Evolutionary conservation across 1,140 invertebrate species (phyloP), one percentile per base, ranked within the genome.

Genomic region (Drosophila ironensis): DNA sequence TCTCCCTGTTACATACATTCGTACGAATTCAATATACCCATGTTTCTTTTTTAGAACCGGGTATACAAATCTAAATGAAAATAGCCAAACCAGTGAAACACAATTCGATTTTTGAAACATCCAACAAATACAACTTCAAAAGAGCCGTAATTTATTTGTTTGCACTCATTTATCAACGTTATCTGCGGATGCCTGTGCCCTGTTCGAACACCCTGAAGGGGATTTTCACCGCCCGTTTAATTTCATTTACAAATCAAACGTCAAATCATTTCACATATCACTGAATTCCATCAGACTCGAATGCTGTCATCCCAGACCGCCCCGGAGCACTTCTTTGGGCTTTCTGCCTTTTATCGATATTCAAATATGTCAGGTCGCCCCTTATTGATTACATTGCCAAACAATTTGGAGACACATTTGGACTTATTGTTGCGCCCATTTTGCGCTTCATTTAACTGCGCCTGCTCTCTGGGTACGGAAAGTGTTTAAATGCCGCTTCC

Each of bases 201-300:
- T 19, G 16, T 9, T 17, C 12, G 22, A n/a, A n/a, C n/a, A n/a
- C n/a, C 11, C 40, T 22, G 20, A 8, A 5, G 12, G 30, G 40
- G 12, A 38, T 30, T 71, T 67, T n/a, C 37, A 30, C 16, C 59
- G 64, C 64, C 38, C 72, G 40, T 82, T 84, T 82, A 73, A 82
- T 82, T 82, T 82, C 53, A 82, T 82, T 77, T 71, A 73, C 70
- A 73, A 77, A 84, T 77, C 68, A 73, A 82, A 84, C 76, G 69
- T 61, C 69, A 82, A 82, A 78, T 73, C 69, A 68, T 61, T 82
- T 82, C 63, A 78, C 78, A 82, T 82, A 82, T 84, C 78, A 82
- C 52, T 82, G 78, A 57, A 84, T 73, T 84, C 68, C 47, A 45
- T 47, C 63, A 41, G 47, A 5, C 53, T 38, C 28, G 47, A 74